These are phyloP conservation scores for Chromobotia macracanthus DNA, from an alignment of 2,797 vertebrate genomes.

Conservation along the genomic window DNA sequence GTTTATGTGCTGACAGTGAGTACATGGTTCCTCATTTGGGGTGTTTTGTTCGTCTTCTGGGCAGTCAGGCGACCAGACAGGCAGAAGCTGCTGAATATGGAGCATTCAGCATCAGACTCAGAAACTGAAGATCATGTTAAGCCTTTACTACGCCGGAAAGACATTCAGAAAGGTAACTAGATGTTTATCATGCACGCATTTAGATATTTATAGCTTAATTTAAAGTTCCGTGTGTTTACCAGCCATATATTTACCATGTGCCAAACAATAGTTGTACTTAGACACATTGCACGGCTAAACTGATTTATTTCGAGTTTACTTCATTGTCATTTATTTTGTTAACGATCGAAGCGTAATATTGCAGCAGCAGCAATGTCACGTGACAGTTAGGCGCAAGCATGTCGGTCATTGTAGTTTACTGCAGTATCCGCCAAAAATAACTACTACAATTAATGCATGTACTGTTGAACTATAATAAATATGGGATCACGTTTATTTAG, in stretches of 20 bases:
- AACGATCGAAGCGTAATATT: neutral
- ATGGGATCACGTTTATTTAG: neutral
- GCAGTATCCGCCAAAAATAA: too few species aligned
- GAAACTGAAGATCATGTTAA: conserved; percentile 63
- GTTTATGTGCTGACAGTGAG: conserved; percentile 2
- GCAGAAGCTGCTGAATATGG: conserved; percentile 41
- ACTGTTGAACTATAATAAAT: neutral
- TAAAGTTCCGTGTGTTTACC: neutral
- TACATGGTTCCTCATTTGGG: neutral
- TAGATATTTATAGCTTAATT: neutral
- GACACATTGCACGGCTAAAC: neutral
- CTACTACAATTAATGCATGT: too few species aligned
- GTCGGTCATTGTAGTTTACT: neutral
- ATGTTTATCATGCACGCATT: neutral
- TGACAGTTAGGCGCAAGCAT: neutral
- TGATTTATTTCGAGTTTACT: too few species aligned
- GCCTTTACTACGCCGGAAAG: conserved; percentile 56
- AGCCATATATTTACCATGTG: neutral
- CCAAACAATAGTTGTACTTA: neutral
- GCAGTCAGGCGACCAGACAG: neutral
- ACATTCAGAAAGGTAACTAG: conserved; percentile 56
- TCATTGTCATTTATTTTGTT: neutral
- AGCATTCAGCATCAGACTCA: conserved; percentile 57
- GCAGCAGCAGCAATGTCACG: conserved; percentile 23
- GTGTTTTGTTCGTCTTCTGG: neutral